These are phyloP conservation scores for Chlorops oryzae DNA, from an alignment of 1,140 invertebrate genomes.

Conservation along the genomic window DNA sequence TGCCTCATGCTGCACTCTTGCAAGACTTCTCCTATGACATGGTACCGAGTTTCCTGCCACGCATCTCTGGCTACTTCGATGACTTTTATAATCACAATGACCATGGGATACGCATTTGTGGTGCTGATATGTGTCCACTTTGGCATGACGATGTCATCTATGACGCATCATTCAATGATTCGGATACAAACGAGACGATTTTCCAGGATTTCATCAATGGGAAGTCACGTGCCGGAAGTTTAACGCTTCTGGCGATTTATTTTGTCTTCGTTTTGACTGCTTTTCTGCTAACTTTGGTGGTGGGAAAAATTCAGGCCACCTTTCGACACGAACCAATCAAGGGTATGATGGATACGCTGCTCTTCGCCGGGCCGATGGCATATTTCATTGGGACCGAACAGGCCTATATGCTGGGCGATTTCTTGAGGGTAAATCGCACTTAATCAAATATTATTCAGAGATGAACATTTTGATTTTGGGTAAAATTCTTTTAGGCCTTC, in stretches of 20 bases:
- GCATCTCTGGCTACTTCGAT: conserved; percentile 24
- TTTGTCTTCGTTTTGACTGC: conserved; percentile 52
- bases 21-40: neutral
- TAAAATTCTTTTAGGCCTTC: conserved; percentile 30
- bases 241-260: conserved; percentile 54
- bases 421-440: conserved; percentile 51
- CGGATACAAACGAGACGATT: conserved; percentile 20
- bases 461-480: neutral
- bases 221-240: conserved; percentile 40
- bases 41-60: conserved; percentile 4
- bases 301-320: conserved; percentile 38
- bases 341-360: conserved; percentile 49
- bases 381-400: conserved; percentile 64
- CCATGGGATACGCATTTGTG: conserved; percentile 51
- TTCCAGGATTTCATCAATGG: conserved; percentile 33
- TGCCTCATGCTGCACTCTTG: neutral
- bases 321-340: conserved; percentile 32
- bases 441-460: neutral
- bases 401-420: conserved; percentile 62
- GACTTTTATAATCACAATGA: conserved; percentile 50
- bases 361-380: conserved; percentile 57
- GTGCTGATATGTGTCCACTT: conserved; percentile 52
- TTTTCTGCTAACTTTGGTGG: conserved; percentile 50
- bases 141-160: conserved; percentile 14
- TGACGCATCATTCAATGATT: conserved; percentile 4